Evolutionary conservation across 2,113 vertebrate genomes (phyloP).

Genomic region (Boleophthalmus pectinirostris): DNA sequence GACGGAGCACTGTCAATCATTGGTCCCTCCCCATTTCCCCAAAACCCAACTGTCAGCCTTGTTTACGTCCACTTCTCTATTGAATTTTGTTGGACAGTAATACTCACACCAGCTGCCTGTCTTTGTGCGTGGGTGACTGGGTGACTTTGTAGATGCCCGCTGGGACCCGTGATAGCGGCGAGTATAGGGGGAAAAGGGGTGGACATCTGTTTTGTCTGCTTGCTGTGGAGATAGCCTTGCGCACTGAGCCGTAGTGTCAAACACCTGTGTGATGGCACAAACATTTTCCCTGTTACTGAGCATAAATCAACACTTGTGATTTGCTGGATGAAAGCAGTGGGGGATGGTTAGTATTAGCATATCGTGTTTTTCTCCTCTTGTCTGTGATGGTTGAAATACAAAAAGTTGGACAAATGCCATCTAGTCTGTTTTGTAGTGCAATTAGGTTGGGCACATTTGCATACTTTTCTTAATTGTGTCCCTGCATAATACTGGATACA

Average conservation of each 20-base stretch:
- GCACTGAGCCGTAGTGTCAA: constrained; percentile 48
- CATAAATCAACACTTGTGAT: constrained; percentile 36
- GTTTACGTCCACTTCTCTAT: constrained; percentile 66
- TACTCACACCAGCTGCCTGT: constrained; percentile 64
- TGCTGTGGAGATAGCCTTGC: constrained; percentile 46
- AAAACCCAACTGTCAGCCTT: constrained; percentile 73
- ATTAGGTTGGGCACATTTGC: not conserved
- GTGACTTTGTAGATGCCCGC: constrained; percentile 45
- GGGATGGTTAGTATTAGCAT: constrained; percentile 48
- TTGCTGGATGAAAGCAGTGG: constrained; percentile 28
- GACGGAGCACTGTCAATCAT: constrained; percentile 80
- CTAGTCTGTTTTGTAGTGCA: constrained; percentile 7
- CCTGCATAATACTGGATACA: not conserved
- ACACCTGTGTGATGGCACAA: constrained; percentile 53
- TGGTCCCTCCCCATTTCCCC: constrained; percentile 55
- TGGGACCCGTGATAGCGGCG: constrained; percentile 34
- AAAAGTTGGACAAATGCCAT: constrained; percentile 47
- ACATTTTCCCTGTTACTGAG: constrained; percentile 45
- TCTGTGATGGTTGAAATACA: constrained; percentile 51
- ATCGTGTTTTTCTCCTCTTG: constrained; percentile 8
- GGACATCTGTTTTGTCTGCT: constrained; percentile 64
- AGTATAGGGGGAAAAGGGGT: constrained; percentile 21
- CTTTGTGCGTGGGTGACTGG: constrained; percentile 60
- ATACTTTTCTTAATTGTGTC: constrained; percentile 5
- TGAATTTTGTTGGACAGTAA: constrained; percentile 63